These are phyloP conservation scores for Coreoperca whiteheadi DNA, from an alignment of 2,113 vertebrate genomes.

Conservation along the genomic window DNA sequence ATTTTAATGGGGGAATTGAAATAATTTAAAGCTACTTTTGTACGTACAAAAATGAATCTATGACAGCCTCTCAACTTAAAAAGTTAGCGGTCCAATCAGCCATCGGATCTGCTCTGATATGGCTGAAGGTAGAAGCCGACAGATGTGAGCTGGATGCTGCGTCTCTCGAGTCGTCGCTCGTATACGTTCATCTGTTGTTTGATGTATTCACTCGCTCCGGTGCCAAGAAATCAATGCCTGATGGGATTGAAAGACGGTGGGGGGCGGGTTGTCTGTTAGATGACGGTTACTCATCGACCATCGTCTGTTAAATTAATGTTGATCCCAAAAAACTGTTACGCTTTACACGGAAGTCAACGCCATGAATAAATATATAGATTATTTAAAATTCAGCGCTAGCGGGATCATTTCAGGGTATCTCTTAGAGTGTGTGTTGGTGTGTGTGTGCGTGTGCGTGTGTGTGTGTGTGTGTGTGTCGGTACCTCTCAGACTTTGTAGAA, in stretches of 20 bases:
- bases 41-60: no score
- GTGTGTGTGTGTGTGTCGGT: slow-evolving; percentile 58
- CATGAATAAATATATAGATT: slow-evolving; percentile 61
- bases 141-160: slow-evolving; percentile 69
- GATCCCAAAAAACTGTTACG: slow-evolving; percentile 61
- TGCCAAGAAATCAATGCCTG: slow-evolving; percentile 77
- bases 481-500: slow-evolving; percentile 87
- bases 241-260: slow-evolving; percentile 56
- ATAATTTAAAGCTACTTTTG: background rate
- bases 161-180: slow-evolving; percentile 66
- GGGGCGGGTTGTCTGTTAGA: slow-evolving; percentile 40
- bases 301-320: slow-evolving; percentile 77
- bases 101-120: background rate
- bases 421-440: slow-evolving; percentile 12
- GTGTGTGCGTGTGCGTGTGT: slow-evolving; percentile 31
- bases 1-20: background rate
- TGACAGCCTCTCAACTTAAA: background rate
- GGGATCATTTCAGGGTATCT: slow-evolving; percentile 39
- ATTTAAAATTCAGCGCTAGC: slow-evolving; percentile 45
- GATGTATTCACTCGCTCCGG: slow-evolving; percentile 72
- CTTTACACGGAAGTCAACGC: slow-evolving; percentile 55
- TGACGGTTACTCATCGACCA: slow-evolving; percentile 67
- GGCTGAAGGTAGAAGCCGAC: slow-evolving; percentile 55
- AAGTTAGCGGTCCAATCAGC: slow-evolving; percentile 27
- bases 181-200: slow-evolving; percentile 77